phyloP scores from a whole-genome alignment of 2,888 invertebrate species.

The Andricus quercusramuli region DNA sequence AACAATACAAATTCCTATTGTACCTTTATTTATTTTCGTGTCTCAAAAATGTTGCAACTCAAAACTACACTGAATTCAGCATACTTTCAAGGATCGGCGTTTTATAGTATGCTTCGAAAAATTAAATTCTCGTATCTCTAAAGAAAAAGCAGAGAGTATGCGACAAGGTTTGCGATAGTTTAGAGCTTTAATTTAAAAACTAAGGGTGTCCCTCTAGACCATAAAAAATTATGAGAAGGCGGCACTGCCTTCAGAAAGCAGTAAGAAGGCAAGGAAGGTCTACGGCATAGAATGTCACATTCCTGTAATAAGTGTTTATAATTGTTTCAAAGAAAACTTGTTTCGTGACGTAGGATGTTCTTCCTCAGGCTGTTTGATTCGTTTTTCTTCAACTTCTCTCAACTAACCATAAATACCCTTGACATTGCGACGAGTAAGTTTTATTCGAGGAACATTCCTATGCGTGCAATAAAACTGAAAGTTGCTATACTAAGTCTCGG shows the following conservation, averaged over 20 bases:
- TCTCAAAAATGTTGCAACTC: too few relatives aligned
- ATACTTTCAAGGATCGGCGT: too few relatives aligned
- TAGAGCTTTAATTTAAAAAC: neutral
- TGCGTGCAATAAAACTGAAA: slow-evolving; percentile 10
- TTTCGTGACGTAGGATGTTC: neutral
- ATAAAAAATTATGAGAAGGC: neutral
- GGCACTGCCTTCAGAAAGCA: neutral
- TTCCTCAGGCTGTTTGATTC: neutral
- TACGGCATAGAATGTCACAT: neutral
- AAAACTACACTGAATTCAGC: too few relatives aligned
- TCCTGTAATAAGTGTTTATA: neutral
- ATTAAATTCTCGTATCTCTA: too few relatives aligned
- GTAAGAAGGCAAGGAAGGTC: neutral
- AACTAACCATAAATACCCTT: slow-evolving; percentile 15
- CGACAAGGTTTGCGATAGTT: neutral
- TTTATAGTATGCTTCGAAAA: too few relatives aligned
- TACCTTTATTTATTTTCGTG: too few relatives aligned
- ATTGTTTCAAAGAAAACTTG: slow-evolving; percentile 26
- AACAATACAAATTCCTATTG: too few relatives aligned
- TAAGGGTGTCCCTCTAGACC: too few relatives aligned
- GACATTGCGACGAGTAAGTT: slow-evolving; percentile 17
- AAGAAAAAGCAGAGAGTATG: neutral
- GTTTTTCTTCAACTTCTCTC: neutral
- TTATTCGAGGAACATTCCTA: slow-evolving; percentile 6
- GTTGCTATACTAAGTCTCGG: neutral